Percentiles rank a stretch among this genome's conserved stretches.
These are phyloP conservation scores for Pegoplata infirma DNA, from an alignment of 2,888 invertebrate species.

Conservation along the genomic window DNA sequence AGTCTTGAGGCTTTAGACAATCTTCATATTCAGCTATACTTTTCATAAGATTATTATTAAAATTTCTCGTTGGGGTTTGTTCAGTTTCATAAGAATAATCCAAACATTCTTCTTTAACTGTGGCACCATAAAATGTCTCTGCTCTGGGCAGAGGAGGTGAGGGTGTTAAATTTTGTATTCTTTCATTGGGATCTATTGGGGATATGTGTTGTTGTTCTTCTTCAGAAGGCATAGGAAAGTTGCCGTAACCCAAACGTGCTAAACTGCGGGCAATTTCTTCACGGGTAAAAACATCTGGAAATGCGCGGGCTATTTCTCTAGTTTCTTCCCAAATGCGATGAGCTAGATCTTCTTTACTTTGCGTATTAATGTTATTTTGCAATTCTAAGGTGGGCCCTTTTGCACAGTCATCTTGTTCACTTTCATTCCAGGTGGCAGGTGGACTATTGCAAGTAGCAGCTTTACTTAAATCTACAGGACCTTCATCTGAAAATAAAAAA, in stretches of 20 bases:
- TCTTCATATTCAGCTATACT: conserved; percentile 74
- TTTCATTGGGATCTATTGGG: conserved; percentile 59
- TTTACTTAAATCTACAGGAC: conserved; percentile 74
- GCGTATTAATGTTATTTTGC: conserved; percentile 60
- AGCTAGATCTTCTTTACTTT: conserved; percentile 72
- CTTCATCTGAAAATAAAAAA: conserved; percentile 68
- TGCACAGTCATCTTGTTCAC: conserved; percentile 5
- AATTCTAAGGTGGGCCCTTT: conserved; percentile 38
- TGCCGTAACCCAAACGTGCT: conserved; percentile 73
- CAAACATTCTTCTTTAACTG: conserved; percentile 65
- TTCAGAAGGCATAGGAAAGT: conserved; percentile 68
- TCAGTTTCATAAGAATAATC: conserved; percentile 36
- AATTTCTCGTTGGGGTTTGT: conserved; percentile 67
- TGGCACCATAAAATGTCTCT: conserved; percentile 40
- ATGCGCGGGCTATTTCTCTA: conserved; percentile 75
- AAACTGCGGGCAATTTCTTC: conserved; percentile 75
- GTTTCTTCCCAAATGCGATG: conserved; percentile 75
- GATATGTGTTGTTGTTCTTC: conserved; percentile 52
- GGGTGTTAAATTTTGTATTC: neutral
- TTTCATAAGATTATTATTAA: conserved; percentile 71
- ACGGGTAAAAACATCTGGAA: conserved; percentile 75
- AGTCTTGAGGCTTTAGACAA: conserved; percentile 67
- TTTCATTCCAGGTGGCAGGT: conserved; percentile 2
- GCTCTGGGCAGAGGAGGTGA: conserved; percentile 51
- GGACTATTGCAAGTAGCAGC: conserved; percentile 6